phyloP scores from a whole-genome alignment of 2,888 invertebrate species.

The Drosophila recens region DNA sequence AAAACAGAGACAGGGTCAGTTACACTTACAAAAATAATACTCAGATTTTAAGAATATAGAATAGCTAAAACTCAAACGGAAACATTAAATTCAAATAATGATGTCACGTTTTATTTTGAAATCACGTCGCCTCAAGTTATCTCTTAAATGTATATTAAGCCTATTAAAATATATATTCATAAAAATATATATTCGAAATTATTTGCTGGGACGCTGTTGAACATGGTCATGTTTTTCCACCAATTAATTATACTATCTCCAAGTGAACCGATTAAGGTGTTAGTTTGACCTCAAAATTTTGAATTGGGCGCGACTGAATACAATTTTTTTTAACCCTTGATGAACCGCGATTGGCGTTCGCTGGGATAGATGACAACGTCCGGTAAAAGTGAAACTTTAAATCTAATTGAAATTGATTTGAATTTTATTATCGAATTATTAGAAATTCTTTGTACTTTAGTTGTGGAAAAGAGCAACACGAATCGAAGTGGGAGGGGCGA shows the following conservation, averaged over 20 bases:
- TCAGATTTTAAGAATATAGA: not conserved
- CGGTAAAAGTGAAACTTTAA: conserved; percentile 4
- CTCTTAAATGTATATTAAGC: conserved; percentile 7
- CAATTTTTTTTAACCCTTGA: conserved; percentile 11
- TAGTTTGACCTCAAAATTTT: conserved; percentile 23
- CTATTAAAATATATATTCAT: conserved; percentile 3
- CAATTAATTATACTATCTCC: conserved; percentile 38
- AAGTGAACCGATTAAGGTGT: conserved; percentile 51
- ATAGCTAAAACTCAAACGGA: conserved; percentile 3
- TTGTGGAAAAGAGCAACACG: too few species aligned
- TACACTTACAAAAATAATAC: not conserved
- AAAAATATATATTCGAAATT: conserved; percentile 1
- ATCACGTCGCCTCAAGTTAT: conserved; percentile 15
- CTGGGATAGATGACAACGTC: not conserved
- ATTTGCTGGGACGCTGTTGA: conserved; percentile 17
- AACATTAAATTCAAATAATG: conserved; percentile 24
- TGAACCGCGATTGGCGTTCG: conserved; percentile 9
- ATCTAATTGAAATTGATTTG: too few species aligned
- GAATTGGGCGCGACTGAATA: conserved; percentile 14
- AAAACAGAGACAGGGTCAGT: conserved; percentile 3
- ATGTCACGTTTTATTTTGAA: conserved; percentile 43
- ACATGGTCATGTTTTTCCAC: conserved; percentile 28
- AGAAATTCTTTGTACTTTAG: not conserved
- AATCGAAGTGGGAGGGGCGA: too few species aligned
- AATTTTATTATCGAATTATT: not conserved